A percentile compares a stretch with the other conserved stretches of the same genome.
Evolutionary conservation across 2,113 vertebrate genomes (phyloP).

Genomic region (Tetrax tetrax): DNA sequence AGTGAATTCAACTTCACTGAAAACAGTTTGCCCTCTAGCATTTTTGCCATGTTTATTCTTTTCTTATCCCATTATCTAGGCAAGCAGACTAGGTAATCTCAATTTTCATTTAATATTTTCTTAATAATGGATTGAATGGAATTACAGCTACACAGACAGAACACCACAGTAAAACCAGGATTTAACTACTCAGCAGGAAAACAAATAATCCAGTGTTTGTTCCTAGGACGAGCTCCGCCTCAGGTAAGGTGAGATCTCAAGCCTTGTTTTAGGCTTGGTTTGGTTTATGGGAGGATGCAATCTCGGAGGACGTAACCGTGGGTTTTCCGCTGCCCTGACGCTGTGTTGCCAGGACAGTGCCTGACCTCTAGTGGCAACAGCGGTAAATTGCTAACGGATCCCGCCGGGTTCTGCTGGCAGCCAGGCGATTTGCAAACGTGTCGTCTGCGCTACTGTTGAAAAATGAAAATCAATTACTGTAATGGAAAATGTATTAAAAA

Average conservation of each 20-base stretch:
- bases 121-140: not conserved
- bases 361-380: constrained; percentile 50
- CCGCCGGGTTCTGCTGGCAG: fast-evolving
- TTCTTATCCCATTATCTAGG: not conserved
- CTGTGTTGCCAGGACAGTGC: not conserved
- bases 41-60: not conserved
- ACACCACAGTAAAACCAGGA: not conserved
- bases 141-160: not conserved
- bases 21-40: not conserved
- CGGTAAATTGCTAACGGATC: not conserved
- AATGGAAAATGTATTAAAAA: not conserved
- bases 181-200: not conserved
- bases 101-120: not conserved
- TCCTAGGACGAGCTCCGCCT: not conserved
- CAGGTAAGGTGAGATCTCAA: not conserved
- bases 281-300: not conserved
- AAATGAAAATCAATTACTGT: not conserved
- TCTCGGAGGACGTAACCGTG: not conserved
- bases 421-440: fast-evolving
- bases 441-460: not conserved
- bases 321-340: not conserved
- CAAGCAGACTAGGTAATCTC: not conserved
- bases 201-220: not conserved
- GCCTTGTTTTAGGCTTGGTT: not conserved
- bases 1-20: not conserved